Evolutionary conservation across 2,113 vertebrate species (phyloP).

Genomic region (Panurus biarmicus): DNA sequence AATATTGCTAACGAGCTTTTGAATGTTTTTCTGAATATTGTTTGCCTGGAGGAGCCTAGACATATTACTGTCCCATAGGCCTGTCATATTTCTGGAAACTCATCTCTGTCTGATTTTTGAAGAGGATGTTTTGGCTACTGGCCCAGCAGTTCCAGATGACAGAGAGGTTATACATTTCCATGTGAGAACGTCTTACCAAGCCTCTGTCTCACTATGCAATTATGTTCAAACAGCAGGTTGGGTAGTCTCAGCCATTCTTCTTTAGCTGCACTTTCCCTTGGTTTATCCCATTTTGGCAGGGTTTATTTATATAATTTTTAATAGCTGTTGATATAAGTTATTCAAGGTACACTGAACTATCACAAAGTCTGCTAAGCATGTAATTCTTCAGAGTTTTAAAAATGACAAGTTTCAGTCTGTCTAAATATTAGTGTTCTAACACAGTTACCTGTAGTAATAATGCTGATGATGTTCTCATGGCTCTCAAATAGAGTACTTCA

Average conservation of each 20-base stretch:
- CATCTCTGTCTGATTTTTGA: background rate
- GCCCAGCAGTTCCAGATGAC: background rate
- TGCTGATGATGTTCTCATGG: background rate
- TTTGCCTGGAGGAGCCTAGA: background rate
- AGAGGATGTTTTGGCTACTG: background rate
- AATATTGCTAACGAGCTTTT: background rate
- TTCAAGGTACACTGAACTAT: background rate
- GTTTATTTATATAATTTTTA: background rate
- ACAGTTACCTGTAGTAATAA: background rate
- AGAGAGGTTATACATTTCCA: background rate
- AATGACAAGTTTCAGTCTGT: background rate
- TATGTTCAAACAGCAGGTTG: background rate
- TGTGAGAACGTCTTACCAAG: background rate
- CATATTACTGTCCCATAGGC: background rate
- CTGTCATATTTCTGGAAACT: background rate
- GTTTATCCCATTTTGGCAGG: background rate
- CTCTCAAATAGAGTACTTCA: background rate
- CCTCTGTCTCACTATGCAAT: background rate
- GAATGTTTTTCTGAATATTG: background rate
- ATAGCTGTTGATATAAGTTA: background rate
- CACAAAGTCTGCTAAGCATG: background rate
- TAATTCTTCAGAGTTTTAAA: background rate
- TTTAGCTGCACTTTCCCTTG: background rate
- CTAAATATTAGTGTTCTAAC: background rate
- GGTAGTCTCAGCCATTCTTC: background rate